A percentile compares a stretch with the other conserved stretches of the same genome.
These are phyloP conservation scores for Leptodirus hochenwartii DNA, from an alignment of 2,888 invertebrate species.

Conservation along the genomic window DNA sequence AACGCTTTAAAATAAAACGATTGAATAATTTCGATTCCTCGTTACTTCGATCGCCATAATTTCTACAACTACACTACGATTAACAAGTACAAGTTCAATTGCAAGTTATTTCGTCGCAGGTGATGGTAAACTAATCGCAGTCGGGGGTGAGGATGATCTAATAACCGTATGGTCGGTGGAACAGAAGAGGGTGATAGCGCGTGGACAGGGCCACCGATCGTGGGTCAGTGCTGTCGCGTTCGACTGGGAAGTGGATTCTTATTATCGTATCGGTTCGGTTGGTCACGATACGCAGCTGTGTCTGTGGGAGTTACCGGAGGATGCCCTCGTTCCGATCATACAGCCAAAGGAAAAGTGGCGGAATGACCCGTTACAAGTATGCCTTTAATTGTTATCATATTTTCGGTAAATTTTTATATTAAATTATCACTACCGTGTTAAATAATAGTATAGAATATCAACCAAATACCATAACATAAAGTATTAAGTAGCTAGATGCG, in stretches of 20 bases:
- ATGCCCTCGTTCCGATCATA: conserved; percentile 46
- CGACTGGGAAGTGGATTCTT: conserved; percentile 41
- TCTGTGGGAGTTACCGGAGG: conserved; percentile 96
- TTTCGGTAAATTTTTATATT: too few relatives aligned
- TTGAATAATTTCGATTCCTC: too few relatives aligned
- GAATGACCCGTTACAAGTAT: conserved; percentile 59
- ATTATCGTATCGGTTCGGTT: conserved; percentile 66
- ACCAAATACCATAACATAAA: too few relatives aligned
- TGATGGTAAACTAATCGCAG: conserved; percentile 65
- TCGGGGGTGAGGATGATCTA: conserved; percentile 97
- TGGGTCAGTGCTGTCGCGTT: conserved; percentile 96
- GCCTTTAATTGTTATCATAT: too few relatives aligned
- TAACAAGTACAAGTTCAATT: too few relatives aligned
- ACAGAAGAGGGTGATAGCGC: conserved; percentile 85
- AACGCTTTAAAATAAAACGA: too few relatives aligned
- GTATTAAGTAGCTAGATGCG: too few relatives aligned
- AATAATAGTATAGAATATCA: too few relatives aligned
- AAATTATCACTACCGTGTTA: too few relatives aligned
- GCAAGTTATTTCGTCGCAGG: too few relatives aligned
- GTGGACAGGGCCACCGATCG: conserved; percentile 93
- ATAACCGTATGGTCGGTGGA: conserved; percentile 93
- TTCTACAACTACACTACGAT: too few relatives aligned
- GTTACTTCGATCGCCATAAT: too few relatives aligned
- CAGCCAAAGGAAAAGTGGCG: conserved; percentile 25
- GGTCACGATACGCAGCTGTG: conserved; percentile 97